Percentiles rank a stretch among this genome's conserved stretches.
These are phyloP conservation scores for Ctenoplectra terminalis DNA, from an alignment of 1,140 invertebrate species.

Conservation along the genomic window DNA sequence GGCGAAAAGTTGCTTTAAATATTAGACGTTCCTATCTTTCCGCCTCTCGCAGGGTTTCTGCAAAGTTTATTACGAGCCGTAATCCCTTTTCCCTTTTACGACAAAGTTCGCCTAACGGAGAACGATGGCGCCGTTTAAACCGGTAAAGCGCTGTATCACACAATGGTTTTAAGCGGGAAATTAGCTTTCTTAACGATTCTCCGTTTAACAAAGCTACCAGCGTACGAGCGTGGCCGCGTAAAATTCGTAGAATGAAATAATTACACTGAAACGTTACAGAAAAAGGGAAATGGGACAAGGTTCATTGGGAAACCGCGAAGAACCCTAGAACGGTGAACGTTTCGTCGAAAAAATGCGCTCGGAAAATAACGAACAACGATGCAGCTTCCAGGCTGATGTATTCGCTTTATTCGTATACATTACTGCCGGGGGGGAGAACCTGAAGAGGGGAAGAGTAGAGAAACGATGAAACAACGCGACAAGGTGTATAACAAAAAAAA, in stretches of 20 bases:
- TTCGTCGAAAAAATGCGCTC: neutral
- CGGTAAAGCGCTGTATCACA: slow-evolving; percentile 50
- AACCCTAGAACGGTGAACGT: neutral
- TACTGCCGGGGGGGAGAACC: neutral
- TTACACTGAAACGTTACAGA: neutral
- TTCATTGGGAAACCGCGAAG: neutral
- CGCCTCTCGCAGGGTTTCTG: slow-evolving; percentile 12
- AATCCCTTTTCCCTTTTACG: slow-evolving; percentile 62
- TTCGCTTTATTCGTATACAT: slow-evolving; percentile 14
- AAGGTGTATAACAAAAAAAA: slow-evolving; percentile 4
- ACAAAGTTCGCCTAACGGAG: slow-evolving; percentile 53
- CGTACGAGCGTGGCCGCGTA: neutral
- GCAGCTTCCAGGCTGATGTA: neutral
- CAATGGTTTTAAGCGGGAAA: slow-evolving; percentile 52
- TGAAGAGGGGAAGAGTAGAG: neutral
- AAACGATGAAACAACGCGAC: slow-evolving; percentile 23
- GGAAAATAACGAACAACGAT: neutral
- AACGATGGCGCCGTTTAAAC: slow-evolving; percentile 63
- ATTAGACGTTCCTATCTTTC: slow-evolving; percentile 36
- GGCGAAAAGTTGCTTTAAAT: slow-evolving; percentile 34
- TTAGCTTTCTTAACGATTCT: slow-evolving; percentile 55
- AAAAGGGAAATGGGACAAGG: neutral
- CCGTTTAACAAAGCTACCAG: slow-evolving; percentile 35
- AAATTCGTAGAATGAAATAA: slow-evolving; percentile 28
- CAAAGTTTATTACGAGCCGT: slow-evolving; percentile 60